Base-by-base conservation (phyloP, 2,888 invertebrate species). In the Athripsodes cinereus region DNA sequence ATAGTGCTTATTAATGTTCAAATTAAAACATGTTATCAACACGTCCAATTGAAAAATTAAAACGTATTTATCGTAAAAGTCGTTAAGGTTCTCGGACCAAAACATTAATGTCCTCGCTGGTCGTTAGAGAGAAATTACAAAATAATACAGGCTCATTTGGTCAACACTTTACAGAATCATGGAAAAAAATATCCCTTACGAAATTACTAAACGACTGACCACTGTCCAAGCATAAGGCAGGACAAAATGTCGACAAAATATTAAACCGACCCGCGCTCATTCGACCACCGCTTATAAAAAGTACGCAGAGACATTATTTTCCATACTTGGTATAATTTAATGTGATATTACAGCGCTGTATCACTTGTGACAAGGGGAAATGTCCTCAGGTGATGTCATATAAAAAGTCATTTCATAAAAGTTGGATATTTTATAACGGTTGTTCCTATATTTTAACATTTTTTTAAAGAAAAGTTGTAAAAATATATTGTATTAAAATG, bases 131-230 rank as follows among this genome's bases (percentile, higher is more conserved):
- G 52, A 52, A 55, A 60, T 58, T 60, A 57, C 60, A 52, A 55
- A 60, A 60, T 60, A 57, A 60, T 60, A 57, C 55, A 31, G 40
- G 31, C 57, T 53, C 60, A 55, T 60, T 60, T 58, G 55, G 55
- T 21, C 47, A 34, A 52, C 35, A 40, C 54, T 31, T 19, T 48
- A 20, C 6, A 48, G 16, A 13, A 16, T 13, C 40, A 40, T n/a
- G 40, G 6, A 40, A 40, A 13, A 40, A 40, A 8, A 40, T n/a
- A 8, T 40, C 40, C 40, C 26, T 26, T 26, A 40, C 13, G 13
- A 8, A 31, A 6, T 11, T 31, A 31, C 31, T 11, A 3, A 40
- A 40, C 40, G 16, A 40, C 40, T 40, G 40, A 3, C 40, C 40
- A 40, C 2, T 3, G 40, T 40, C 40, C 40, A 40, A n/a, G n/a